Evolutionary conservation across 2,888 invertebrate genomes (phyloP), one percentile per base, ranked within the genome.

Genomic region (Dasysyrphus tricinctus): DNA sequence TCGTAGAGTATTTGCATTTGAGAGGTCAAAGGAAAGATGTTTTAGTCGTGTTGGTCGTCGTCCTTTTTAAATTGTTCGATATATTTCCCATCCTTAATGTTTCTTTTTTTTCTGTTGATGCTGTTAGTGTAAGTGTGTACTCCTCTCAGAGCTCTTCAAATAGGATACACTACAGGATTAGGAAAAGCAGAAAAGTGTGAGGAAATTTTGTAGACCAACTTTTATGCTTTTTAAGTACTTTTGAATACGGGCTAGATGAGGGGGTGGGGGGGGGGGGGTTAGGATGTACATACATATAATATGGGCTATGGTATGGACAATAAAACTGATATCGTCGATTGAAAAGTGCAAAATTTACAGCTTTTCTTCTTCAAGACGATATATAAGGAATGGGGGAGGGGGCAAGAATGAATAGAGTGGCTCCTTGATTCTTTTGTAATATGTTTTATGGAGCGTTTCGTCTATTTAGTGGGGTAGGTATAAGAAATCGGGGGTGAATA

Each of bases 211-310:
- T 79, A 67, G 82, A 86, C 86, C 78, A 82, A 82, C 70, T 86
- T 86, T 86, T 86, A 86, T 86, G 86, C 86, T 86, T 86, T 82
- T 86, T 86, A 86, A 86, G 86, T 86, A 86, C 86, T 86, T 86
- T 81, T 78, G 14, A 78, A 86, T 86, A 78, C 70, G 63, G 78
- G 39, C 44, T 42, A 51, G 16, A 72, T 63, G 39, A 7, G 4
- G 32, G 32, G 16, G 8, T 29, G 39, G 59, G 39, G 32, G 32
- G 32, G 24, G 16, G 8, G 54, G 44, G 59, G 24, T 11, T 44
- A 32, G 67, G 63, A 4, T 47, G 8, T 34, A 16, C 42, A 9
- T 5, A n/a, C 32, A 39, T 39, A 14, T 14, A n/a, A 29, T 44
- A 29, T 34, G 34, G 67, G 14, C 19, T 67, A 67, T 69, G 69